Evolutionary conservation across 2,797 vertebrate genomes (phyloP).

Genomic region (Rallus crepitans): DNA sequence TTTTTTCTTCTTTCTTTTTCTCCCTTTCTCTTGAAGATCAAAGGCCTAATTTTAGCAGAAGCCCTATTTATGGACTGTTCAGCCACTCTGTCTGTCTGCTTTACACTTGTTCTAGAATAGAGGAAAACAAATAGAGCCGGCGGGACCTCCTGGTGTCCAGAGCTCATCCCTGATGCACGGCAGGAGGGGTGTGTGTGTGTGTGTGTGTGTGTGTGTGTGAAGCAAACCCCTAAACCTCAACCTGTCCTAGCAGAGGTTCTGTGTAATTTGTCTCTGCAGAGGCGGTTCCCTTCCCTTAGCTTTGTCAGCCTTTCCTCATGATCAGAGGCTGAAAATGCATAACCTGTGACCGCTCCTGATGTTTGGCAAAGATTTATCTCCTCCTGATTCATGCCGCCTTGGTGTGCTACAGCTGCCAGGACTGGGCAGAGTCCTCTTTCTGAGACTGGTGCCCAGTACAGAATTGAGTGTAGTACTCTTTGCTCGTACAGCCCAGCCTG

Average conservation of each 20-base stretch:
- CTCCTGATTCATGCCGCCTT: background rate
- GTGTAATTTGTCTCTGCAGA: background rate
- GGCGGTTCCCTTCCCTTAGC: background rate
- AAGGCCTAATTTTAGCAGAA: constrained; percentile 67
- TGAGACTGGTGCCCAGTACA: background rate
- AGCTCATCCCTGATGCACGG: background rate
- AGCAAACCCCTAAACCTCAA: background rate
- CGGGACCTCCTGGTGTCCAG: background rate
- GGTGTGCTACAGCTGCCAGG: background rate
- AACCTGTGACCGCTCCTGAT: background rate
- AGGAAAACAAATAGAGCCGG: constrained; percentile 31
- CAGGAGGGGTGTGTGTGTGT: background rate
- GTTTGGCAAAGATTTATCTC: background rate
- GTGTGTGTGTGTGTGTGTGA: background rate
- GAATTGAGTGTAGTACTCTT: background rate
- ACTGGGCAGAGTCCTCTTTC: background rate
- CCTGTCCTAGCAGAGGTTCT: background rate
- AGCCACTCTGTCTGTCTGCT: background rate
- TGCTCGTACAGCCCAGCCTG: background rate
- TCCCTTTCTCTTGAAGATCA: constrained; percentile 38
- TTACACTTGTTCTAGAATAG: constrained; percentile 24
- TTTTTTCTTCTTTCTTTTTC: constrained; percentile 55
- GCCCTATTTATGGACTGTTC: constrained; percentile 45
- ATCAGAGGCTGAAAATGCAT: background rate
- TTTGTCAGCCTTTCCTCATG: background rate